These are phyloP conservation scores for Plebejus anna DNA, from an alignment of 2,888 invertebrate genomes.

Conservation along the genomic window DNA sequence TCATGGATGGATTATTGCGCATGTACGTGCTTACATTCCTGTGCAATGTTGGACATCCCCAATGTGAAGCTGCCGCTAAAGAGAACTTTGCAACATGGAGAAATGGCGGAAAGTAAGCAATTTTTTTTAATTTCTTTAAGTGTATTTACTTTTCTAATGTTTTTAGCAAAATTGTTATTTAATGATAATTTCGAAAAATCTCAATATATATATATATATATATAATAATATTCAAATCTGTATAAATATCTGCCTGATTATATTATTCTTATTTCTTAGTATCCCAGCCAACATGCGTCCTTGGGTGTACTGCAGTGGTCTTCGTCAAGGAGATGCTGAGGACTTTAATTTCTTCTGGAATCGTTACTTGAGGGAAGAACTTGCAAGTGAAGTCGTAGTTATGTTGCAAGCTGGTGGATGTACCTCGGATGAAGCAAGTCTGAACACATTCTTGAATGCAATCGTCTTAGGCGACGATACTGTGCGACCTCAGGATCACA, in stretches of 20 bases:
- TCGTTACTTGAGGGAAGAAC: constrained; percentile 77
- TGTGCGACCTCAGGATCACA: constrained; percentile 67
- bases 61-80: constrained; percentile 61
- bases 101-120: constrained; percentile 52
- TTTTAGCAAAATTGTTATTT: neutral
- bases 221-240: neutral
- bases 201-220: too few species aligned
- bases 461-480: constrained; percentile 48
- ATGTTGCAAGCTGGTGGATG: constrained; percentile 86
- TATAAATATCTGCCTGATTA: neutral
- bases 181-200: too few species aligned
- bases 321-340: constrained; percentile 79
- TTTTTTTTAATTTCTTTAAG: neutral
- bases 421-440: constrained; percentile 68
- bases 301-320: constrained; percentile 87
- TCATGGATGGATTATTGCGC: constrained; percentile 75
- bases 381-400: constrained; percentile 83
- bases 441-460: constrained; percentile 51
- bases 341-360: constrained; percentile 85
- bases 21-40: constrained; percentile 79
- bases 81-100: constrained; percentile 63
- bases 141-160: neutral
- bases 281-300: constrained; percentile 75
- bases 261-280: constrained; percentile 33
- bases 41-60: constrained; percentile 66